These are phyloP conservation scores for Nilaparvata lugens DNA, from an alignment of 1,140 invertebrate genomes.

Conservation along the genomic window DNA sequence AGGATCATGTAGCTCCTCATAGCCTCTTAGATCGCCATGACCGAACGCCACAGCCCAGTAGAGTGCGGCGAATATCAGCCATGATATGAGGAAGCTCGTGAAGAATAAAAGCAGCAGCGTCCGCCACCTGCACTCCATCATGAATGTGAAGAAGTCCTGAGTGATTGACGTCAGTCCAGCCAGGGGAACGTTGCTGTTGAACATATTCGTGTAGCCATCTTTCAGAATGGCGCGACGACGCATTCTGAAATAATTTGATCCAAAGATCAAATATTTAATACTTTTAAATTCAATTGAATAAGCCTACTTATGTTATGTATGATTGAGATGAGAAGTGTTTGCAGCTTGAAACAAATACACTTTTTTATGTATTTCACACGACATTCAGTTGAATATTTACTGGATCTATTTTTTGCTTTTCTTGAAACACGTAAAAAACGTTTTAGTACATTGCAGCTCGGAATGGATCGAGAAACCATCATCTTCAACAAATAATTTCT, in stretches of 20 bases:
- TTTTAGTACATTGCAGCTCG: too few relatives aligned
- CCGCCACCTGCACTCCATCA: slow-evolving; percentile 50
- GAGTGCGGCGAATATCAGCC: slow-evolving; percentile 52
- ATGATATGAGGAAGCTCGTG: slow-evolving; percentile 51
- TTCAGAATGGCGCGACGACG: background rate
- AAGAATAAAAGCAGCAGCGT: slow-evolving; percentile 57
- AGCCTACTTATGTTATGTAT: too few relatives aligned
- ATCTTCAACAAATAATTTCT: too few relatives aligned
- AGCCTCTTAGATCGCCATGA: slow-evolving; percentile 50
- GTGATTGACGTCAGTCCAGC: background rate
- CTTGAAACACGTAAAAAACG: too few relatives aligned
- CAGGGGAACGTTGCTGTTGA: background rate
- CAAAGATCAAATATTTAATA: too few relatives aligned
- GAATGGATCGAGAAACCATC: too few relatives aligned
- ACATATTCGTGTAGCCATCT: background rate
- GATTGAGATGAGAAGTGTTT: too few relatives aligned
- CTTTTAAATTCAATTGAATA: too few relatives aligned
- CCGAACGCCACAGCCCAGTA: slow-evolving; percentile 50
- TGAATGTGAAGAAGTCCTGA: slow-evolving; percentile 38
- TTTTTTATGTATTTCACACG: too few relatives aligned
- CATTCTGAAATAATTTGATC: background rate
- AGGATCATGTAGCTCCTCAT: slow-evolving; percentile 22
- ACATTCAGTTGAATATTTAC: too few relatives aligned
- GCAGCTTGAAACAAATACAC: too few relatives aligned
- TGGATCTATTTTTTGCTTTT: too few relatives aligned